Evolutionary conservation across 2,113 vertebrate genomes (phyloP), one percentile per base, ranked within the genome.

Genomic region (Atractosteus spatula): DNA sequence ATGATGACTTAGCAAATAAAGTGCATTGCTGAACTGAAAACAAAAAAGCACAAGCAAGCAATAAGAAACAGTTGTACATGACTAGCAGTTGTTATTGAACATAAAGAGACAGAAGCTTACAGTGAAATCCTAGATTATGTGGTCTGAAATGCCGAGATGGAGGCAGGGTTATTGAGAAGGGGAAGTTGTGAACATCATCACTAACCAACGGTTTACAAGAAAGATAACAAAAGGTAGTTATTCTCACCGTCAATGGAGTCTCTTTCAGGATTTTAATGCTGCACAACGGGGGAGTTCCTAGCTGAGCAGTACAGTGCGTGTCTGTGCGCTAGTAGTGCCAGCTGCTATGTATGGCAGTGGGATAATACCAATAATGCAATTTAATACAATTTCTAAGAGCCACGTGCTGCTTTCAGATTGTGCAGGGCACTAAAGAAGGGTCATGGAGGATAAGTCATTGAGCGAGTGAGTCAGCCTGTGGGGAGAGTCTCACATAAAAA

Each of bases 371-470:
- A 76, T 71, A 79, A 80, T 83, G 66, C 80, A 81, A 76, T 78
- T 83, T 79, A 85, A 86, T 62, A 76, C 56, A 81, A 82, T 86
- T 84, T 83, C 59, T 7, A 76, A 57, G 66, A 79, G 74, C 79
- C 81, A 77, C 73, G 62, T 78, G 83, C 78, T 71, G 78, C 72
- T 71, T 76, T 69, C 62, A 73, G 62, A 66, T 71, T 73, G 71
- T 82, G 68, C 66, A 56, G 62, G 63, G 71, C 8, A 14, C 63
- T 66, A 68, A 67, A 42, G 17, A 77, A 74, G 54, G 66, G 71
- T 59, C 62, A 67, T 7, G 3, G 44, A 29, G 67, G 66, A 69
- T 47, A 6, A 55, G 72, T 62, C 44, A 73, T 57, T 44, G 47
- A 68, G 56, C 65, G 17, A 68, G 59, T 69, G 66, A 74, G 67